A percentile compares a stretch with the other conserved stretches of the same genome.
These are phyloP conservation scores for Styela plicata DNA, from an alignment of 23 tunicate genomes.

Conservation along the genomic window DNA sequence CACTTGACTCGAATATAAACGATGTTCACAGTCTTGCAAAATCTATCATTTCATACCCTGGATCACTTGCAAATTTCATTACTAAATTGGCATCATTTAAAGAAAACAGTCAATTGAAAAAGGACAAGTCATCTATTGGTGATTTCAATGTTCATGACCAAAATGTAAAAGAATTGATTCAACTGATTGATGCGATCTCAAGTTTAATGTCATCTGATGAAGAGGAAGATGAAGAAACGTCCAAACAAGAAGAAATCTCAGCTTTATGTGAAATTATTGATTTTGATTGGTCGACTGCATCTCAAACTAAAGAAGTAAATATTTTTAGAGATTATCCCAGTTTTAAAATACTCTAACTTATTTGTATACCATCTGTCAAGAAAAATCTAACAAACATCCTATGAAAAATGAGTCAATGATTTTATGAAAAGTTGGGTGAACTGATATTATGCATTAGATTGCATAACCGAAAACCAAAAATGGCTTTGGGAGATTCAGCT, in stretches of 20 bases:
- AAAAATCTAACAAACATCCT: too few species aligned
- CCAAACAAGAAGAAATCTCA: neutral
- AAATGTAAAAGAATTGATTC: slow-evolving; percentile 21
- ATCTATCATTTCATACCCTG: slow-evolving; percentile 10
- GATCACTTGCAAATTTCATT: neutral
- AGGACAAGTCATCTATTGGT: slow-evolving; percentile 1
- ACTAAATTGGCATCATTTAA: neutral
- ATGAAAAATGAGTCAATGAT: too few species aligned
- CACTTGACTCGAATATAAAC: slow-evolving; percentile 5
- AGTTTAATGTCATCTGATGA: neutral
- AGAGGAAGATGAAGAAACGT: neutral
- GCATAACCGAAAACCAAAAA: too few species aligned
- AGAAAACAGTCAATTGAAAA: neutral
- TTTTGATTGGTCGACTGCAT: slow-evolving; percentile 24
- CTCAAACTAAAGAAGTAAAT: slow-evolving; percentile 7
- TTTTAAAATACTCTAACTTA: too few species aligned
- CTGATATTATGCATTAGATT: too few species aligned
- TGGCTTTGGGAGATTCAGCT: too few species aligned
- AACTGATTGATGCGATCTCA: neutral
- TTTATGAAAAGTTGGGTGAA: too few species aligned
- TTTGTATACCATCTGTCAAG: too few species aligned
- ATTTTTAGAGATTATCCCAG: too few species aligned
- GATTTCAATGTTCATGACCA: slow-evolving; percentile 32
- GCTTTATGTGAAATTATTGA: neutral
- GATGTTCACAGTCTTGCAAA: slow-evolving; percentile 1